phyloP scores from a whole-genome alignment of 2,888 invertebrate genomes.

The Drosophila anceps region DNA sequence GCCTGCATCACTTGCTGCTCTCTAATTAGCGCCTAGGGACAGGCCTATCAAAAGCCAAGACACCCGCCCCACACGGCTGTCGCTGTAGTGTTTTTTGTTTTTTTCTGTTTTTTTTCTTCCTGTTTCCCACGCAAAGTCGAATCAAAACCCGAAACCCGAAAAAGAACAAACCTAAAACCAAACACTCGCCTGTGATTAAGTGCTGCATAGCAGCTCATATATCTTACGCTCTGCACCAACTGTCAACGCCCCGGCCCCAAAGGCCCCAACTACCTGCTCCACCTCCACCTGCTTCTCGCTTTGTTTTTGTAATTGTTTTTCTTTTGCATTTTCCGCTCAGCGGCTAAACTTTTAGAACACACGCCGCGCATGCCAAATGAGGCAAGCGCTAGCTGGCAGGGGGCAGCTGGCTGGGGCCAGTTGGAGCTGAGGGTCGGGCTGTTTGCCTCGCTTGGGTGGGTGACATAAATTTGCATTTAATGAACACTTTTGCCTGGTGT shows the following conservation, averaged over 20 bases:
- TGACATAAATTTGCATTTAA: slow-evolving; percentile 79
- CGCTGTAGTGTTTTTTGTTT: neutral
- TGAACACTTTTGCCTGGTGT: slow-evolving; percentile 61
- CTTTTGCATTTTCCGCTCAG: slow-evolving; percentile 56
- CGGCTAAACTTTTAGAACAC: slow-evolving; percentile 63
- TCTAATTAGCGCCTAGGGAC: slow-evolving; percentile 74
- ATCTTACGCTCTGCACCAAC: slow-evolving; percentile 60
- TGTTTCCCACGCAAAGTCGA: slow-evolving; percentile 55
- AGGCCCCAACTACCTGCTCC: neutral
- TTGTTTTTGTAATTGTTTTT: slow-evolving; percentile 70
- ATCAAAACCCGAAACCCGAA: slow-evolving; percentile 12
- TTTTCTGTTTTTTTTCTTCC: slow-evolving; percentile 11
- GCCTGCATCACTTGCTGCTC: slow-evolving; percentile 30
- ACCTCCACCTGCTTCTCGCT: slow-evolving; percentile 7
- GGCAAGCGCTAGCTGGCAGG: slow-evolving; percentile 6
- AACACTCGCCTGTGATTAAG: slow-evolving; percentile 53
- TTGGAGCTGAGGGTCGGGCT: neutral
- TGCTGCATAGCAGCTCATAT: slow-evolving; percentile 53
- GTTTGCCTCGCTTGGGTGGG: slow-evolving; percentile 31
- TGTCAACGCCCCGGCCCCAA: slow-evolving; percentile 62
- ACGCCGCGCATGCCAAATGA: slow-evolving; percentile 77
- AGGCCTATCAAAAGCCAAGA: slow-evolving; percentile 31
- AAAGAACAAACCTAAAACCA: slow-evolving; percentile 4
- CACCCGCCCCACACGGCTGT: slow-evolving; percentile 15
- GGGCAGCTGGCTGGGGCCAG: neutral